These are phyloP conservation scores for Artemia sinica DNA, from an alignment of 2,888 invertebrate genomes.

Conservation along the genomic window DNA sequence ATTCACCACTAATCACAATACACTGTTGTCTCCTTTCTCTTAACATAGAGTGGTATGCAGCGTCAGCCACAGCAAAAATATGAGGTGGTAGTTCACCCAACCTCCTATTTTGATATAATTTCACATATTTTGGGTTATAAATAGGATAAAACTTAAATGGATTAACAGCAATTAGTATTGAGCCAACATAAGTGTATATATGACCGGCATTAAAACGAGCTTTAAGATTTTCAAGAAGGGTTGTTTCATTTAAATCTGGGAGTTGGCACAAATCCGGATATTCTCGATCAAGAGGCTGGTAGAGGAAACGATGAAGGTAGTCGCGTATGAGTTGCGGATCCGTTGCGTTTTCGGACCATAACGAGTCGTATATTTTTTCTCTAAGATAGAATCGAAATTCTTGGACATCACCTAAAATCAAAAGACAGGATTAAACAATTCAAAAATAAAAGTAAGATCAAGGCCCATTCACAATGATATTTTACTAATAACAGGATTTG, in stretches of 20 bases:
- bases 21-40: slow-evolving; percentile 76
- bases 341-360: slow-evolving; percentile 62
- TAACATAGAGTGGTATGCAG: slow-evolving; percentile 85
- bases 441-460: no score
- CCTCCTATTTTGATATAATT: slow-evolving; percentile 78
- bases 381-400: slow-evolving; percentile 59
- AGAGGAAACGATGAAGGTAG: slow-evolving; percentile 73
- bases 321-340: slow-evolving; percentile 81
- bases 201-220: slow-evolving; percentile 75
- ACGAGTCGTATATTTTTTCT: slow-evolving; percentile 63
- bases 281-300: slow-evolving; percentile 79
- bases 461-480: not conserved
- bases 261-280: slow-evolving; percentile 89
- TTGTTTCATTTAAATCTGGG: slow-evolving; percentile 84
- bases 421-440: no score
- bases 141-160: slow-evolving; percentile 85
- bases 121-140: slow-evolving; percentile 92
- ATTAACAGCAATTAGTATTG: slow-evolving; percentile 84
- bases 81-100: slow-evolving; percentile 84
- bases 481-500: slow-evolving; percentile 30
- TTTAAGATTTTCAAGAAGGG: slow-evolving; percentile 70
- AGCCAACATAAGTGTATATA: slow-evolving; percentile 90
- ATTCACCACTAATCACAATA: slow-evolving; percentile 86
- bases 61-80: slow-evolving; percentile 87
- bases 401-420: not conserved